Evolutionary conservation across 2,113 vertebrate species (phyloP).

Genomic region (Thomomys bottae): DNA sequence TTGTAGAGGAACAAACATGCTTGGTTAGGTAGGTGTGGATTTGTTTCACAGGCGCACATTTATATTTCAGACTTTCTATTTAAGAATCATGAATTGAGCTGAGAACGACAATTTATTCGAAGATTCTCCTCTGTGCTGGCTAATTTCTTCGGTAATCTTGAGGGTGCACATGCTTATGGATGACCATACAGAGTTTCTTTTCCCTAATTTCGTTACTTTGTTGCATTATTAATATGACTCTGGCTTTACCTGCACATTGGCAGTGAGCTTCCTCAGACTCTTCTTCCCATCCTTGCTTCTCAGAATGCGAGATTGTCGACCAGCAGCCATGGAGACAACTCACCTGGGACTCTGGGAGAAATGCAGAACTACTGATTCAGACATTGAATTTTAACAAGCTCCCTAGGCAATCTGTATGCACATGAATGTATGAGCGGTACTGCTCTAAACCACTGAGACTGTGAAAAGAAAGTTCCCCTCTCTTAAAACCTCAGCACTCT

Average conservation of each 20-base stretch:
- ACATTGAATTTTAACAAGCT: conserved; percentile 40
- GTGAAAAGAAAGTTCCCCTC: neutral
- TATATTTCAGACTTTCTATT: conserved; percentile 17
- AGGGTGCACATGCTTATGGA: neutral
- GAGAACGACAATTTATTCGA: neutral
- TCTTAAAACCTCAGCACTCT: neutral
- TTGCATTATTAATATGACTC: neutral
- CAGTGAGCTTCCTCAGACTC: neutral
- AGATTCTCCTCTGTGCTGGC: neutral
- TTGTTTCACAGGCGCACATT: neutral
- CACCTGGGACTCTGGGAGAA: neutral
- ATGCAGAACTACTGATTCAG: neutral
- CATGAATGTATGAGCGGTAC: neutral
- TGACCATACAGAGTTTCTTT: neutral
- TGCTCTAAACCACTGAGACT: neutral
- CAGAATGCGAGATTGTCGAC: neutral
- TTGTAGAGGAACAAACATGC: neutral
- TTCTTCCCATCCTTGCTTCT: neutral
- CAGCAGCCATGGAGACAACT: no score
- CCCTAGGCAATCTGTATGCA: neutral
- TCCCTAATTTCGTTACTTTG: neutral
- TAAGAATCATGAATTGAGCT: neutral
- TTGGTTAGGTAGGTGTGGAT: neutral
- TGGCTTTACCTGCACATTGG: neutral
- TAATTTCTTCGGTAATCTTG: neutral